Base-by-base conservation (phyloP, 2,888 invertebrate genomes). In the Melolontha melolontha region DNA sequence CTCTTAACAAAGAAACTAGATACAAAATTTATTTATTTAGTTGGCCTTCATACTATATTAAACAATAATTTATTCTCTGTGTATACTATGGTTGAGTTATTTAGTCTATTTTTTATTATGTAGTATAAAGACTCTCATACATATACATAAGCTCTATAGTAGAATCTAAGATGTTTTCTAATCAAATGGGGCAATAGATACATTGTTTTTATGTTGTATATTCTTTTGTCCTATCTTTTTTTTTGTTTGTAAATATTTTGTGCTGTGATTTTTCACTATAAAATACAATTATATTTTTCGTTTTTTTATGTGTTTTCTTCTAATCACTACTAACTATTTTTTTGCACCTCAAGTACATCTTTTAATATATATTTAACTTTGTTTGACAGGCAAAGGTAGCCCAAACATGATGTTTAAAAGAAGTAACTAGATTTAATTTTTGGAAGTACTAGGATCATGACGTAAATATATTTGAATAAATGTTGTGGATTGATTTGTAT, bases 241-340 rank as follows among this genome's bases (percentile, higher is more conserved):
- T 62, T 65, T 65, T 68, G 63, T 66, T 66, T 71, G 67, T 71
- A 63, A 49, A 71, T 69, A 70, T 68, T 72, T 72, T 71, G 72
- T 72, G 72, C 72, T 72, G 72, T 72, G 72, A 72, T 71, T 57
- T 65, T 57, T 68, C 57, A 66, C 42, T 51, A 41, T 68, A n/a
- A 68, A 68, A 70, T 70, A 66, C 57, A 66, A 47, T 62, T 62
- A 62, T 63, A 49, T 52, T 70, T 59, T 49, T 55, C 39, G 65
- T 68, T 66, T 54, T 66, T 42, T 66, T 66, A 47, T 62, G 41
- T 34, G 54, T 70, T 68, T 70, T 67, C 49, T 70, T 70, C 41
- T 63, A 40, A 52, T 63, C 6, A 34, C 1, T 22, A 62, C 54
- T 44, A 62, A 62, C 47, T 51, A 66, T 54, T 63, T 12, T 47